Base-by-base conservation (phyloP, 2,797 vertebrate genomes). In the Phoeniculus purpureus region DNA sequence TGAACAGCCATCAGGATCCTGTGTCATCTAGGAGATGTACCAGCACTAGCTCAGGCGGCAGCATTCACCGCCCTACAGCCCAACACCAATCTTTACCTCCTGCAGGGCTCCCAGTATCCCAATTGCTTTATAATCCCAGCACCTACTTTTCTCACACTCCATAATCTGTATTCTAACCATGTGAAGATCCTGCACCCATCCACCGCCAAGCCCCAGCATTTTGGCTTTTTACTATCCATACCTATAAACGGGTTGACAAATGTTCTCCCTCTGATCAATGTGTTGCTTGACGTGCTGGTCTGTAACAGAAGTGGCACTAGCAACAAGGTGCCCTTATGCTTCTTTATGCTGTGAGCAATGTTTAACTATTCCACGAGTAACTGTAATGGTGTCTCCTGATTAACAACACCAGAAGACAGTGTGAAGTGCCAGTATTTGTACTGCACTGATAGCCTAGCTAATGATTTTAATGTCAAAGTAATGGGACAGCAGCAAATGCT, bases 41-140 rank as follows among this genome's bases (percentile, higher is more conserved):
- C 74, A 86, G 59, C 27, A 78, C 26, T 50, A 47, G 32, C 21
- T 86, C 56, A 85, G 80, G 74, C 40, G 34, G 64, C 64, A 81
- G 45, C 1, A 0, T 16, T 45, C 25, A 40, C 32, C 1, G 26
- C 21, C 7, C 27, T 50, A 40, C 40, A 73, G 6, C 27, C 65
- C 29, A 60, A 27, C 23, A 83, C 2, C 0, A 1, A 47, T 18
- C 2, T 9, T 31, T 23, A 4, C 22, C 43, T 82, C 22, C 66
- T 43, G 16, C 58, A 68, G 23, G 40, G 51, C 55, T 83, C 37
- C 50, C 4, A 0, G 60, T 31, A 73, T 10, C 51, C 29, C 52
- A 70, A 0, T 26, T 55, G 52, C 40, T 22, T 70, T 29, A 45
- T 21, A 55, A 37, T 22, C 34, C 73, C 75, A 61, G 47, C n/a